These are phyloP conservation scores for Myotis findleyi DNA, from an alignment of 2,797 vertebrate species.

Conservation along the genomic window DNA sequence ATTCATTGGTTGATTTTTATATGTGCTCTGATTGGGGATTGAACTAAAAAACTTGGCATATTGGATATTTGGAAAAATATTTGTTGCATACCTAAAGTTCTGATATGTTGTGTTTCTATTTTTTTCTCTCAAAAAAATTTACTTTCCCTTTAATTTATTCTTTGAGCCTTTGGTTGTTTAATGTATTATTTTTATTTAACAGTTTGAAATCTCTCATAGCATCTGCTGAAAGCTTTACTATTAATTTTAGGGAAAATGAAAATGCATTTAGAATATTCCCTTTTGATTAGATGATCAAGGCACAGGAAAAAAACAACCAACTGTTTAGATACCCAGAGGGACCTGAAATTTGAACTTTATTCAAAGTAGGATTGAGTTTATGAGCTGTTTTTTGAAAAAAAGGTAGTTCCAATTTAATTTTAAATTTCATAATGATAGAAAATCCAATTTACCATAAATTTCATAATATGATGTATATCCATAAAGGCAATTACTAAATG, in stretches of 20 bases:
- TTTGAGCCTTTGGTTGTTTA: neutral
- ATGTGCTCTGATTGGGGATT: neutral
- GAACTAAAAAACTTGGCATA: neutral
- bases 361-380: neutral
- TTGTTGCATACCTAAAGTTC: neutral
- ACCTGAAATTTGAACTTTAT: conserved; percentile 45
- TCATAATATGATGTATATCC: neutral
- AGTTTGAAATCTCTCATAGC: conserved; percentile 73
- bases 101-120: neutral
- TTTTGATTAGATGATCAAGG: conserved; percentile 52
- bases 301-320: neutral
- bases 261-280: conserved; percentile 74
- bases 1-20: neutral
- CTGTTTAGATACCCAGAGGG: neutral
- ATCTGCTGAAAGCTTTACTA: conserved; percentile 74
- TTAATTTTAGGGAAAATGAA: conserved; percentile 79
- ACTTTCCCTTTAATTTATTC: neutral
- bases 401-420: neutral
- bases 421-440: conserved; percentile 12
- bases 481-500: neutral
- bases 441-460: neutral
- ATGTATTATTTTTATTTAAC: conserved; percentile 67
- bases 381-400: neutral
- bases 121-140: neutral
- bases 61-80: neutral